Evolutionary conservation across 1,140 invertebrate species (phyloP), one percentile per base, ranked within the genome.

Genomic region (Physella acuta): DNA sequence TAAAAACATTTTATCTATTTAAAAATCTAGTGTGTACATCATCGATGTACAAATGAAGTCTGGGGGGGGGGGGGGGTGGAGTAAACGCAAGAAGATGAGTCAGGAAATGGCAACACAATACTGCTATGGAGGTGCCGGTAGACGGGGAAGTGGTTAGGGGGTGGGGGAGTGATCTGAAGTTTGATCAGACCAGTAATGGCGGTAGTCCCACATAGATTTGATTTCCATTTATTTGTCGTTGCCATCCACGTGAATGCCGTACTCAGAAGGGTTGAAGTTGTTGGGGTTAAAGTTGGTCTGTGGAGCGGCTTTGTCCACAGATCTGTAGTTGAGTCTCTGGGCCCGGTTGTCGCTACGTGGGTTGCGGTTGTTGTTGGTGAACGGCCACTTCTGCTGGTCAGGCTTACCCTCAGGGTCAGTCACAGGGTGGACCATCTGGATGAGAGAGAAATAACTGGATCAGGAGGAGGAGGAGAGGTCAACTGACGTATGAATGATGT

Each of bases 361-460:
- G 26, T 44, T 55, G 8, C 49, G 44, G 30, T 55, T 44, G 37
- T 31, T 55, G 68, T 39, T 44, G 33, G 36, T 64, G 24, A 55
- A 61, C 2, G 51, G 49, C 49, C 68, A 61, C 2, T n/a, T 30
- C 28, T 39, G 33, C 3, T 33, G n/a, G 33, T 55, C 60, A 3
- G n/a, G n/a, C n/a, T 55, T 51, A 30, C 60, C 61, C 20, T n/a
- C 33, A 30, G 14, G 30, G 24, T 63, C 61, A 14, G 51, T 63
- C 4, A 24, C 26, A n/a, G 61, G 60, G 4, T 53, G 51, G 39
- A 56, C 34, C 0, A 62, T 34, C 55, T 61, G 36, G n/a, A n/a
- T n/a, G n/a, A n/a, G n/a, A n/a, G n/a, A n/a, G n/a, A n/a, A n/a
- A n/a, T n/a, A n/a, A n/a, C n/a, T n/a, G n/a, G n/a, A n/a, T n/a